Evolutionary conservation across 2,797 vertebrate genomes (phyloP), one percentile per base, ranked within the genome.

Genomic region (Synanceia verrucosa): DNA sequence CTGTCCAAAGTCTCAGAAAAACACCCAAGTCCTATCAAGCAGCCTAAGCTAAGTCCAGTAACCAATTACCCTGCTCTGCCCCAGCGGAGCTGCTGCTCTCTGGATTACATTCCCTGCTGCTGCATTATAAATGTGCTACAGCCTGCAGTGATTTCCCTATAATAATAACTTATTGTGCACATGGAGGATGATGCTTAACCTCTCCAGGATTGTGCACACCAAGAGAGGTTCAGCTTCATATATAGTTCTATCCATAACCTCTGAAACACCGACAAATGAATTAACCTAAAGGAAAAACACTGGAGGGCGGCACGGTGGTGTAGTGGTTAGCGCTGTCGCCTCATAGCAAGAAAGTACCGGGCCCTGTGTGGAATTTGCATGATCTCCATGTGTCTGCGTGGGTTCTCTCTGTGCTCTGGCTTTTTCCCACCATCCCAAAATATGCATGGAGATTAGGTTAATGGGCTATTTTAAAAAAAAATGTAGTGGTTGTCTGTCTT

Each of bases 11-110:
- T 82, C 80, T 91, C 59, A 81, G 83, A 82, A 90, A 91, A 90
- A 89, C 62, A 83, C 64, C 73, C 47, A 77, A 85, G 83, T 86
- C 83, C 76, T 84, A 89, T 86, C 78, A 88, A 81, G 87, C 72
- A 82, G 64, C 79, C 74, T 74, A 86, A 87, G 80, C 78, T 86
- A 84, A 91, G 87, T 91, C 86, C 91, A 90, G 79, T 84, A 89
- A 90, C 87, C 92, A 94, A 94, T 94, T 94, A 94, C 79, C 70
- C 69, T 67, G 82, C 77, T 90, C 76, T 76, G 84, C 79, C 85
- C 82, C 75, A 79, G 79, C 59, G 70, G 87, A 88, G 78, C 79
- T 8, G 60, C 55, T 0, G 44, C 80, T 77, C 76, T 80, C 61
- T n/a, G 66, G 84, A 92, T 88, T 91, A 91, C 65, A 89, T 86